phyloP scores from a whole-genome alignment of 1,140 invertebrate species.

The Scaptomyza montana region DNA sequence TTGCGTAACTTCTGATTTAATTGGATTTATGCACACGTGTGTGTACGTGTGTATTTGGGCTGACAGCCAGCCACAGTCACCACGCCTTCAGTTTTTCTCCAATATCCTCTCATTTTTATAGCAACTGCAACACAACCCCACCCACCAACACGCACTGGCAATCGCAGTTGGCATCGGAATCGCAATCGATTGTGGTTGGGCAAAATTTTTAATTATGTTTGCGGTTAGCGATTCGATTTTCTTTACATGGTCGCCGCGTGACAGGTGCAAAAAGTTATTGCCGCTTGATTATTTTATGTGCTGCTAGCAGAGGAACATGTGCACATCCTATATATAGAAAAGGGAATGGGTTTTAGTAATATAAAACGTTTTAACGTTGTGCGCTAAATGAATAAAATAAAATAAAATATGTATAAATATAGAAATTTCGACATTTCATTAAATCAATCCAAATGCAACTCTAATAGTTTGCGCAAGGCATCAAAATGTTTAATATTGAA shows the following conservation, averaged over 20 bases:
- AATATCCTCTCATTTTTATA: constrained; percentile 65
- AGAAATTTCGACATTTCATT: too few species aligned
- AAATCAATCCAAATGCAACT: too few species aligned
- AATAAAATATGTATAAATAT: too few species aligned
- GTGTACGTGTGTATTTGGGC: constrained; percentile 7
- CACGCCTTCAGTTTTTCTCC: constrained; percentile 12
- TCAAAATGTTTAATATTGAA: constrained; percentile 59
- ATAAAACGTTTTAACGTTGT: too few species aligned
- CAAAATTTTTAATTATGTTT: constrained; percentile 82
- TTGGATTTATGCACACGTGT: constrained; percentile 75
- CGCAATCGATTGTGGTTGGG: constrained; percentile 73
- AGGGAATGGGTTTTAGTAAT: too few species aligned
- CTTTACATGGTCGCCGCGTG: constrained; percentile 56
- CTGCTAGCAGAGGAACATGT: not conserved
- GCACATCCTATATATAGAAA: not conserved
- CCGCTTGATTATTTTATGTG: constrained; percentile 49
- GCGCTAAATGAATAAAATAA: too few species aligned
- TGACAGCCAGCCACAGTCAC: constrained; percentile 10
- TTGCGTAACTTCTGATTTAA: constrained; percentile 81
- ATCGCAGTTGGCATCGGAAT: constrained; percentile 43
- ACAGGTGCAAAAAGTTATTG: constrained; percentile 45
- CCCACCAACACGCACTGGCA: constrained; percentile 22
- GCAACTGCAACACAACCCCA: constrained; percentile 40
- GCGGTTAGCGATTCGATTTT: constrained; percentile 79
- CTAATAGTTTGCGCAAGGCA: constrained; percentile 29